These are phyloP conservation scores for Hydrolagus colliei DNA, from an alignment of 2,797 vertebrate species.

Conservation along the genomic window DNA sequence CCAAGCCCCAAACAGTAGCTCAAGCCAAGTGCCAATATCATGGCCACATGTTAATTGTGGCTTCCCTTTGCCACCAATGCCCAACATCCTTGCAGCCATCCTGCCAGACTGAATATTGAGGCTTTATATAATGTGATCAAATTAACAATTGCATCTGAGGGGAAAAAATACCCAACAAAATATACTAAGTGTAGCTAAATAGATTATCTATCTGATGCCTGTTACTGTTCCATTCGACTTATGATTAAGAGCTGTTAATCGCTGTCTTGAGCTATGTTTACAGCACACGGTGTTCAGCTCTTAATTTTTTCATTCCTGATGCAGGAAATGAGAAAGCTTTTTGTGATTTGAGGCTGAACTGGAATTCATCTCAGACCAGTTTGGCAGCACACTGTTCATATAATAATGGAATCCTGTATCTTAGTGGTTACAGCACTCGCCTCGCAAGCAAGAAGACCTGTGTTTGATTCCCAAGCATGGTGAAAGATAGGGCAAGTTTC, in stretches of 20 bases:
- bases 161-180: neutral
- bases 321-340: neutral
- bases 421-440: no score
- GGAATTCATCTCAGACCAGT: neutral
- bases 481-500: no score
- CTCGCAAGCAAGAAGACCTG: no score
- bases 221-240: neutral
- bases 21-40: neutral
- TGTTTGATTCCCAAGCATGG: no score
- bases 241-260: neutral
- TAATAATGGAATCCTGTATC: no score
- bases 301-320: no score
- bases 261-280: no score
- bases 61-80: neutral
- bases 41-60: neutral
- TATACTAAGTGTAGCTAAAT: neutral
- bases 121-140: conserved; percentile 18
- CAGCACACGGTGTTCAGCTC: no score
- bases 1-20: neutral
- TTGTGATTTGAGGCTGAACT: neutral
- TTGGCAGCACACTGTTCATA: neutral
- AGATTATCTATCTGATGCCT: neutral
- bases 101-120: conserved; percentile 1
- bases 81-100: neutral
- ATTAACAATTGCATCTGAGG: neutral